These are phyloP conservation scores for Oscheius sp. DNA, from an alignment of 1,140 invertebrate genomes.

Conservation along the genomic window DNA sequence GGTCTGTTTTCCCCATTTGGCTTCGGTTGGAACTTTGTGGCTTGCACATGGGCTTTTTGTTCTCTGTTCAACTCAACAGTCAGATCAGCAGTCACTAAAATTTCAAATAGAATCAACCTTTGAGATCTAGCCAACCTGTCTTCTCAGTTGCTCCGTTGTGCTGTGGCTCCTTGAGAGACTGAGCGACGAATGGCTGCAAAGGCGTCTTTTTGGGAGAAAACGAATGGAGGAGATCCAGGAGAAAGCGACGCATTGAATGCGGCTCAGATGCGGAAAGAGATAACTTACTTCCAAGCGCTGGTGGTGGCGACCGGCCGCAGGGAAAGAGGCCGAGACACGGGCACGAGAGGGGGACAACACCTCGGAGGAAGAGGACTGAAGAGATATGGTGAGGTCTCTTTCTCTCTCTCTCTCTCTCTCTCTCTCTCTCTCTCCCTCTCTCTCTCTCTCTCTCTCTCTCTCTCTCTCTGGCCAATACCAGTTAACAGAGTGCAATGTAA, in stretches of 20 bases:
- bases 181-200: not conserved
- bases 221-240: not conserved
- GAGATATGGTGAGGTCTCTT: not conserved
- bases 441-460: conserved; percentile 9
- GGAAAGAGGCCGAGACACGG: not conserved
- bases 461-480: not conserved
- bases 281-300: conserved; percentile 9
- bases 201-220: not conserved
- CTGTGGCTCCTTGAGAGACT: not conserved
- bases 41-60: conserved; percentile 35
- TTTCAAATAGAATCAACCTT: not conserved
- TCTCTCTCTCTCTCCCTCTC: not conserved
- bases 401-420: conserved; percentile 4
- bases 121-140: not conserved
- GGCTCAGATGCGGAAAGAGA: not conserved
- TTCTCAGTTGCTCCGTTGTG: not conserved
- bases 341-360: not conserved
- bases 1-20: not conserved
- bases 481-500: not conserved
- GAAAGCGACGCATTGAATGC: too few species aligned
- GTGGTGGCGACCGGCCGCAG: not conserved
- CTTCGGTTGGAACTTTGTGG: conserved; percentile 36
- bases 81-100: conserved; percentile 19
- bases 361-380: not conserved
- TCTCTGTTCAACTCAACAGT: conserved; percentile 35